Base-by-base conservation (phyloP, 2,888 invertebrate genomes). In the Odontomyia ornata region DNA sequence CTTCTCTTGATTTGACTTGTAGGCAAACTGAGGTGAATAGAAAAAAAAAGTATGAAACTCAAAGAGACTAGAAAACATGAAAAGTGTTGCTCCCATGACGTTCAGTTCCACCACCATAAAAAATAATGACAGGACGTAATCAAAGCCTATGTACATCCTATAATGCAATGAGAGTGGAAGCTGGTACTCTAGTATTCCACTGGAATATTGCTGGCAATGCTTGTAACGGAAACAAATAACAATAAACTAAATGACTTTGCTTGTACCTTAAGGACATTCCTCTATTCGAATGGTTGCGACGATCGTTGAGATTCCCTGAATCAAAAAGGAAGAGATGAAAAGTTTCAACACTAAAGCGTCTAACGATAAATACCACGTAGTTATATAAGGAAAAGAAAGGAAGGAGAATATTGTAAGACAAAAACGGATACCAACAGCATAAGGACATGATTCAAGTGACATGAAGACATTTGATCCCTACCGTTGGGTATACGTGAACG, bases 201-300 rank as follows among this genome's bases (percentile, higher is more conserved):
- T 15, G 2, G 46, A 52, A 52, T 7, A 21, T 47, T 47, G 2
- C 5, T 4, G 4, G 11, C 47, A 25, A 25, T 18, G 23, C 47
- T 47, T 46, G 69, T 69, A 69, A 47, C 46, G 47, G 72, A 73
- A 43, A 57, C 73, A 23, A 15, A 57, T 73, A 73, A 73, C 60
- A 73, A 60, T 73, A 73, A 36, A 73, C 60, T 9, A 57, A 73
- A 73, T 60, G 73, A 36, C 60, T 36, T 9, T 18, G n/a, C 47
- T 25, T 47, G 46, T 72, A 72, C 57, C 72, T 72, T 30, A 28
- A 72, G 36, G 72, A 72, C 57, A 57, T 72, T 67, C 23, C 52
- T 52, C 52, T 9, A 43, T 43, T 43, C 43, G 13, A 43, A 13
- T 43, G 43, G 7, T 13, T 43, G 43, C 43, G 43, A 43, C 13